Conservation (phyloP, 2,797 vertebrate species). For the Natrix natrix region DNA sequence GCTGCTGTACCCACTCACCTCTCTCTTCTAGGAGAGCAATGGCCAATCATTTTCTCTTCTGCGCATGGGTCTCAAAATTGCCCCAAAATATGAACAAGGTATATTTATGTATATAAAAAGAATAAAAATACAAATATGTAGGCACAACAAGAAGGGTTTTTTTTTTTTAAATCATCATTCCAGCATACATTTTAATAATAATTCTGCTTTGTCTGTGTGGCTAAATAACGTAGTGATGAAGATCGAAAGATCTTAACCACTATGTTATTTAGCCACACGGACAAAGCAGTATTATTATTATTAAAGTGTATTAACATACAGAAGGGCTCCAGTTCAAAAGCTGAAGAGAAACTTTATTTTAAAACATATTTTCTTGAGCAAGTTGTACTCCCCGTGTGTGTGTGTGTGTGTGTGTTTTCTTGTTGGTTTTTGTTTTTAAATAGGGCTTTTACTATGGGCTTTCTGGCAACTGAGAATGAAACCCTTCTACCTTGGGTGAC, state of each 20-base stretch:
- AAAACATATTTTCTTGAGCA: background rate
- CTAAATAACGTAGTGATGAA: background rate
- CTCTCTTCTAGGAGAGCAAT: background rate
- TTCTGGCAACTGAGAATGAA: background rate
- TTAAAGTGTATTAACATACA: background rate
- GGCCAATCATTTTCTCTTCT: background rate
- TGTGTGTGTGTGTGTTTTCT: background rate
- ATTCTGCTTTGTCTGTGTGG: background rate
- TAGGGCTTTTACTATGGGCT: background rate
- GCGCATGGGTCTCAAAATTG: background rate
- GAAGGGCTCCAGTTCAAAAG: background rate
- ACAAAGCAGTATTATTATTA: too few species aligned
- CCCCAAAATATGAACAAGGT: background rate
- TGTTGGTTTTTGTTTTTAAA: background rate
- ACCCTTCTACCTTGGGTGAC: background rate
- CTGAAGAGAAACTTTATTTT: background rate
- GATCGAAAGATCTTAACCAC: background rate
- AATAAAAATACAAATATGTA: background rate
- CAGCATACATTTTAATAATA: background rate
- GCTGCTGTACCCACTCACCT: background rate
- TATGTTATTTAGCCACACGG: too few species aligned
- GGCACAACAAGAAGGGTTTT: background rate
- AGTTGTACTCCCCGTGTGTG: background rate
- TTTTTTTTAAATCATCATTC: background rate
- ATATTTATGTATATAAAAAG: background rate